phyloP scores from a whole-genome alignment of 2,888 invertebrate species.

The Cristatella mucedo region DNA sequence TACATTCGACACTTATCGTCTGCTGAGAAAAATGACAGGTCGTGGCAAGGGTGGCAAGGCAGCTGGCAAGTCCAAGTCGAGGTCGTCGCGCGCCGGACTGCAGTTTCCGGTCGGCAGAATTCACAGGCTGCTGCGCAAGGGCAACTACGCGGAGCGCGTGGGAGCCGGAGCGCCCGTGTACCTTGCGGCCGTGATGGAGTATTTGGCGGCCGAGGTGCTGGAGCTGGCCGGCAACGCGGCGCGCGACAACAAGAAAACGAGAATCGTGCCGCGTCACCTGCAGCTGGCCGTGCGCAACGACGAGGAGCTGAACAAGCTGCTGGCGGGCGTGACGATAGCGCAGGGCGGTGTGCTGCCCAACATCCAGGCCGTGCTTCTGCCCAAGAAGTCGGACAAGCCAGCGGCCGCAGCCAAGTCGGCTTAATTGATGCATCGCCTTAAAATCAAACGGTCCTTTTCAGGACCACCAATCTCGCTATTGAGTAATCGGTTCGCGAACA shows the following conservation, averaged over 20 bases:
- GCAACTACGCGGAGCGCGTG: constrained; percentile 38
- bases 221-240: constrained; percentile 40
- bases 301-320: constrained; percentile 58
- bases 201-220: constrained; percentile 47
- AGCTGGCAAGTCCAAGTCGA: constrained; percentile 34
- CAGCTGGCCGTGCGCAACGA: constrained; percentile 63
- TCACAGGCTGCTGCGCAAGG: constrained; percentile 36
- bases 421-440: too few relatives aligned
- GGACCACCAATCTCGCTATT: constrained; percentile 15
- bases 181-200: constrained; percentile 40
- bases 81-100: constrained; percentile 35
- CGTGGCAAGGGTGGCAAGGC: constrained; percentile 39
- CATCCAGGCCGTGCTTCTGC: constrained; percentile 56
- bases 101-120: constrained; percentile 40
- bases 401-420: too few relatives aligned
- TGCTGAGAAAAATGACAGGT: constrained; percentile 34
- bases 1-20: too few relatives aligned
- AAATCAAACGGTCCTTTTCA: constrained; percentile 16
- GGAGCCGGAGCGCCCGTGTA: constrained; percentile 40
- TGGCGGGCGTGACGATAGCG: constrained; percentile 60
- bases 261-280: constrained; percentile 59
- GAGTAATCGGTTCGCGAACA: too few relatives aligned
- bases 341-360: constrained; percentile 68
- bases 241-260: constrained; percentile 46
- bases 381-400: constrained; percentile 48